phyloP scores from a whole-genome alignment of 2,797 vertebrate species.

The Orientallactaga sibirica region DNA sequence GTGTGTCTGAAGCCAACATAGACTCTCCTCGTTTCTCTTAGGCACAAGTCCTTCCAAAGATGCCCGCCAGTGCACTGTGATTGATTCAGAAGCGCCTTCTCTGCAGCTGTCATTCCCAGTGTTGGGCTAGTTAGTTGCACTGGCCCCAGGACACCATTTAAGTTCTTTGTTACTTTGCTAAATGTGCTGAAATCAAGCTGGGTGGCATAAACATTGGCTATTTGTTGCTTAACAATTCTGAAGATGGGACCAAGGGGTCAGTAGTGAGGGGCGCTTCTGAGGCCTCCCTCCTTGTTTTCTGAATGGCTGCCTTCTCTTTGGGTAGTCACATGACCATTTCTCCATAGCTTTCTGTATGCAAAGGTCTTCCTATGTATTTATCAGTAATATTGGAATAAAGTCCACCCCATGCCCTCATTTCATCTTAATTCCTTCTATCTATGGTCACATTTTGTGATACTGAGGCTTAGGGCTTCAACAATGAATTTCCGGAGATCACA shows the following conservation, averaged over 20 bases:
- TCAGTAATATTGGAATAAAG: neutral
- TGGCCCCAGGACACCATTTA: neutral
- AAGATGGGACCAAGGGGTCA: neutral
- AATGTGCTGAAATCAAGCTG: neutral
- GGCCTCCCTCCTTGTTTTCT: neutral
- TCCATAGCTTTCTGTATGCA: neutral
- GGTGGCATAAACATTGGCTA: neutral
- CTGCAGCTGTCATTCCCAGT: fast-evolving
- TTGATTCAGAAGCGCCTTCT: neutral
- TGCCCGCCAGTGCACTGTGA: neutral
- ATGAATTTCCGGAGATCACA: neutral
- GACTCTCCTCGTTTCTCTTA: neutral
- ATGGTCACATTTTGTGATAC: neutral
- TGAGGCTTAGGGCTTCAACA: neutral
- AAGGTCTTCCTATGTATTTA: neutral
- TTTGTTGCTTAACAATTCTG: neutral
- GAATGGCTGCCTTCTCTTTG: neutral
- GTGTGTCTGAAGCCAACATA: neutral
- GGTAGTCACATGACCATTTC: neutral
- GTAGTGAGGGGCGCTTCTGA: neutral
- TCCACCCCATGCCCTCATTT: neutral
- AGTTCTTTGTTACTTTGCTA: neutral
- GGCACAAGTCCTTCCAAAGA: slow-evolving; percentile 3
- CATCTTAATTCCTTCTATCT: neutral
- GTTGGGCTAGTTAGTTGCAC: neutral